phyloP scores from a whole-genome alignment of 2,888 invertebrate species.

The Melipona bicolor region DNA sequence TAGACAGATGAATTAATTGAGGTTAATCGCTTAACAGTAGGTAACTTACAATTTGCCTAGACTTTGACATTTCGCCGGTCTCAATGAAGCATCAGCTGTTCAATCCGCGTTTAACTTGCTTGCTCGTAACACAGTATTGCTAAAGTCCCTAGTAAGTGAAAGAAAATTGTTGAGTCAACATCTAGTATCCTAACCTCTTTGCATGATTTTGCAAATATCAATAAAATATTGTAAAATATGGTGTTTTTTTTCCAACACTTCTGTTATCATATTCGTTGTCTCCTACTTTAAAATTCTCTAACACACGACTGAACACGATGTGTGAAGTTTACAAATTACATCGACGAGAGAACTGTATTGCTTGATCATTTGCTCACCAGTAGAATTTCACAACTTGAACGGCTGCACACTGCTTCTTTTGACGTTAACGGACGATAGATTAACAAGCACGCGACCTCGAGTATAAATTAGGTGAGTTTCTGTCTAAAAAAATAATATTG shows the following conservation, averaged over 20 bases:
- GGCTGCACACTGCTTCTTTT: slow-evolving; percentile 31
- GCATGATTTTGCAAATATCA: slow-evolving; percentile 16
- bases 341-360: slow-evolving; percentile 7
- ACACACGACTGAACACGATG: background rate
- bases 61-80: slow-evolving; percentile 84
- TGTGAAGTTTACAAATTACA: background rate
- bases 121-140: slow-evolving; percentile 58
- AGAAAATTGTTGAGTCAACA: slow-evolving; percentile 82
- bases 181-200: slow-evolving; percentile 76
- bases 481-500: slow-evolving; percentile 27
- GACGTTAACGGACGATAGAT: slow-evolving; percentile 7
- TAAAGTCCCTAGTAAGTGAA: slow-evolving; percentile 76
- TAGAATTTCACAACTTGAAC: slow-evolving; percentile 36
- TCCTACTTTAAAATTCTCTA: slow-evolving; percentile 3
- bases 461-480: slow-evolving; percentile 31
- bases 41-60: slow-evolving; percentile 82
- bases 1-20: background rate
- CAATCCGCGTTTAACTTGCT: slow-evolving; percentile 69
- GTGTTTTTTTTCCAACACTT: background rate
- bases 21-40: slow-evolving; percentile 13
- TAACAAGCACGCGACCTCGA: slow-evolving; percentile 1
- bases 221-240: slow-evolving; percentile 17
- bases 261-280: background rate
- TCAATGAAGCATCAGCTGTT: slow-evolving; percentile 82
- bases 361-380: slow-evolving; percentile 15